Conservation (phyloP, 2,797 vertebrate genomes). For the Molossus molossus region DNA sequence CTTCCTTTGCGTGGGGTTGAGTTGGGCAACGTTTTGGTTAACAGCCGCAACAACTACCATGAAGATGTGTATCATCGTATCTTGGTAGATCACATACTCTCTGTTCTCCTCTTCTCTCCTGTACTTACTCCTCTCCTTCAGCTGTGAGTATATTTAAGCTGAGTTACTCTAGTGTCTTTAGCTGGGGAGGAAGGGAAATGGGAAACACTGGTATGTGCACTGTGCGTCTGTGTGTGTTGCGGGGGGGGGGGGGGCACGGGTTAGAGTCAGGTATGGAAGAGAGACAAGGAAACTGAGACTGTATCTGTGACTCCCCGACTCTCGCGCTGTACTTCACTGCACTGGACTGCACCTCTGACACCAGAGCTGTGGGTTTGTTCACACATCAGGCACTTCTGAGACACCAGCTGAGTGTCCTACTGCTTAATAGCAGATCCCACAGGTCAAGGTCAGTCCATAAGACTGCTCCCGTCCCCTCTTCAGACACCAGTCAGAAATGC, state of each 20-base stretch:
- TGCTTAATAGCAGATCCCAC: not conserved
- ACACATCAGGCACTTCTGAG: not conserved
- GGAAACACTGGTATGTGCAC: rapidly evolving
- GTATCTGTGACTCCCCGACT: not conserved
- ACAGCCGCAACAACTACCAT: not conserved
- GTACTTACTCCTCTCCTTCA: not conserved
- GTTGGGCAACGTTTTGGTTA: not conserved
- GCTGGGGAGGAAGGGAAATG: not conserved
- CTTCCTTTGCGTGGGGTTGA: not conserved
- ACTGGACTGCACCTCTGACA: not conserved
- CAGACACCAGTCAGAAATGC: not conserved
- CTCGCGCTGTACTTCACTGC: not conserved
- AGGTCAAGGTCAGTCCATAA: not conserved
- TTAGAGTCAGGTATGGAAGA: not conserved
- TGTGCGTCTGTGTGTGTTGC: not conserved
- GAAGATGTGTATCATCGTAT: not conserved
- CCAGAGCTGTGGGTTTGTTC: not conserved
- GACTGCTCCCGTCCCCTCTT: not conserved
- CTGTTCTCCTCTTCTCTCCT: not conserved
- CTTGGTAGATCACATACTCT: not conserved
- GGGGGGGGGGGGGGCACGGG: not conserved
- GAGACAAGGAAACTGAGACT: not conserved
- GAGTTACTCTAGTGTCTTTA: not conserved
- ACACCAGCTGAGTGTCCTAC: not conserved
- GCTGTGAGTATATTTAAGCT: not conserved